Evolutionary conservation across 1,140 invertebrate species (phyloP).

Genomic region (Hyles vespertilio): DNA sequence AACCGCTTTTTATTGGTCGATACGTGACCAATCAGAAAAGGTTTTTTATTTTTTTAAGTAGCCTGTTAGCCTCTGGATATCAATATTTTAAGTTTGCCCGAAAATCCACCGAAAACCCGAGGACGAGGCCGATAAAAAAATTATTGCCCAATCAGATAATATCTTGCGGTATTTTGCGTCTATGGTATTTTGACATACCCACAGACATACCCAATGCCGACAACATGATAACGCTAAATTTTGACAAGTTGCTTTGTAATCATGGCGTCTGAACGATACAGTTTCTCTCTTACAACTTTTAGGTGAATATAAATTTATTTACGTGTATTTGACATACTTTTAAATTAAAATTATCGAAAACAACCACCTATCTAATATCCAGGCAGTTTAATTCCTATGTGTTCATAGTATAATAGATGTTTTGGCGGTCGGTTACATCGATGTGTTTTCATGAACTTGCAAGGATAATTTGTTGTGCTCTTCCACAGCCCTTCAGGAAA

Average conservation of each 20-base stretch:
- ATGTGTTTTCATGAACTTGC: neutral
- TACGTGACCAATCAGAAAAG: constrained; percentile 27
- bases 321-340: constrained; percentile 14
- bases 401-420: neutral
- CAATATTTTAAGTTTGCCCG: neutral
- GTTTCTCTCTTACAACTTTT: constrained; percentile 98
- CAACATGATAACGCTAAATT: constrained; percentile 36
- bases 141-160: too few species aligned
- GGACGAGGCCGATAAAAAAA: too few species aligned
- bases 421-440: neutral
- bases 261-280: constrained; percentile 97
- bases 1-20: constrained; percentile 38
- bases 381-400: neutral
- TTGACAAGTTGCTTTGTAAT: constrained; percentile 76
- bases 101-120: too few species aligned
- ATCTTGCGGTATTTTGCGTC: too few species aligned
- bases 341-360: neutral
- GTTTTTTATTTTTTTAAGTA: neutral
- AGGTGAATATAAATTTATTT: constrained; percentile 81
- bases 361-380: neutral
- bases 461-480: constrained; percentile 20
- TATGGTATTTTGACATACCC: constrained; percentile 9
- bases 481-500: constrained; percentile 97
- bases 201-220: constrained; percentile 15
- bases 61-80: neutral